phyloP scores from a whole-genome alignment of 1,140 invertebrate species.

The Drosophila obscura region DNA sequence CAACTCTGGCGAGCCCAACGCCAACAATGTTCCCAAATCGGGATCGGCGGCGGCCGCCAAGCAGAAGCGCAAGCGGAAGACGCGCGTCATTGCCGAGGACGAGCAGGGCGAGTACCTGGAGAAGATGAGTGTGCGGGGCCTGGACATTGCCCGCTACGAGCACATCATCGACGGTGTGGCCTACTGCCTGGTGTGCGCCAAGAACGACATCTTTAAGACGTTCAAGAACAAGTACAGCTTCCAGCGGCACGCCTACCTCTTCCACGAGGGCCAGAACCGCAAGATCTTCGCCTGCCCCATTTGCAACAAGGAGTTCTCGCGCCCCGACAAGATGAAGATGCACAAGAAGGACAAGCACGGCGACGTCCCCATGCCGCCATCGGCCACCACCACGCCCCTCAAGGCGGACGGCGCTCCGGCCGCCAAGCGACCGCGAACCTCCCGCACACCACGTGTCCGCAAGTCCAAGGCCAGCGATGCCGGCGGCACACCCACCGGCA shows the following conservation, averaged over 20 bases:
- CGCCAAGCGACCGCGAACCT: constrained; percentile 58
- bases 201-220: constrained; percentile 94
- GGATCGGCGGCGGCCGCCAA: constrained; percentile 83
- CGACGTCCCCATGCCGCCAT: constrained; percentile 64
- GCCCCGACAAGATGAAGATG: constrained; percentile 97
- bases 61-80: constrained; percentile 87
- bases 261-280: constrained; percentile 94
- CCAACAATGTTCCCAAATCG: constrained; percentile 54
- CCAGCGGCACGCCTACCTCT: constrained; percentile 95
- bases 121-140: constrained; percentile 94
- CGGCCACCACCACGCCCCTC: constrained; percentile 52
- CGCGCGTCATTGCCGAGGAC: constrained; percentile 91
- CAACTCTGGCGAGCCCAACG: constrained; percentile 4
- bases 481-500: constrained; percentile 49
- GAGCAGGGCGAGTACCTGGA: constrained; percentile 93
- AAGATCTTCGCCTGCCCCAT: constrained; percentile 96
- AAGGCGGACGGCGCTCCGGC: constrained; percentile 53
- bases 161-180: constrained; percentile 94
- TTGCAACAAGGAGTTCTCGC: constrained; percentile 94
- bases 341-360: constrained; percentile 95
- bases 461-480: constrained; percentile 58
- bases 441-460: constrained; percentile 64
- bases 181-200: constrained; percentile 95
- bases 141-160: constrained; percentile 94
- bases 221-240: constrained; percentile 98